These are phyloP conservation scores for Xanthia icteritia DNA, from an alignment of 2,888 invertebrate species.

Conservation along the genomic window DNA sequence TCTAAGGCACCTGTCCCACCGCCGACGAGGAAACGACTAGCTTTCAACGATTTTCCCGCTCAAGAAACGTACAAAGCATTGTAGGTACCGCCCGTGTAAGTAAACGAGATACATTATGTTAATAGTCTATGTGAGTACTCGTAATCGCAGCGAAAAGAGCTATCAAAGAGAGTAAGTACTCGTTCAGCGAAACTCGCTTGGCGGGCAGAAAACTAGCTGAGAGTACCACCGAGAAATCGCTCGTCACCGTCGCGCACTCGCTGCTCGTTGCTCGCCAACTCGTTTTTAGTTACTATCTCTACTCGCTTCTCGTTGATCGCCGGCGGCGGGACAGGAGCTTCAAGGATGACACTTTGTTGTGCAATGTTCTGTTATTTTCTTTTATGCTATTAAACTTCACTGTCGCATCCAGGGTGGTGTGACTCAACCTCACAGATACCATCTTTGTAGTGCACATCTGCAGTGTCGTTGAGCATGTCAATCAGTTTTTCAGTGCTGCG, in stretches of 20 bases:
- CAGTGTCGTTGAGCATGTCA: constrained; percentile 77
- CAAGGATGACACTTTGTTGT: constrained; percentile 41
- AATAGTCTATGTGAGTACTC: no score
- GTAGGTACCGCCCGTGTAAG: background rate
- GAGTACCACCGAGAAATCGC: background rate
- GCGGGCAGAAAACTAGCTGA: background rate
- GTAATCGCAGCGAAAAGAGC: no score
- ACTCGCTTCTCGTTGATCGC: background rate
- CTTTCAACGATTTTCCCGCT: background rate
- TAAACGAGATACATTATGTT: background rate
- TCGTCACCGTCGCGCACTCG: background rate
- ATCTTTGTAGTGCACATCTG: constrained; percentile 75
- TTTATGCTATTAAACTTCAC: constrained; percentile 75
- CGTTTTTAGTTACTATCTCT: background rate
- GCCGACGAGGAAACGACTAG: no score
- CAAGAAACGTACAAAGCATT: background rate
- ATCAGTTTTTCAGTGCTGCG: constrained; percentile 79
- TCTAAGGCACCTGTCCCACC: background rate
- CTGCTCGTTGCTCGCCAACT: background rate
- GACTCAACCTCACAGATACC: constrained; percentile 82
- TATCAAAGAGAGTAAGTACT: background rate
- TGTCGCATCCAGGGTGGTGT: constrained; percentile 71
- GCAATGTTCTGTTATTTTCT: constrained; percentile 51
- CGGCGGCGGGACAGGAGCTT: background rate
- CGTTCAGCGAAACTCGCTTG: background rate